Evolutionary conservation across 2,797 vertebrate species (phyloP).

Genomic region (Hephaestus fuliginosus): DNA sequence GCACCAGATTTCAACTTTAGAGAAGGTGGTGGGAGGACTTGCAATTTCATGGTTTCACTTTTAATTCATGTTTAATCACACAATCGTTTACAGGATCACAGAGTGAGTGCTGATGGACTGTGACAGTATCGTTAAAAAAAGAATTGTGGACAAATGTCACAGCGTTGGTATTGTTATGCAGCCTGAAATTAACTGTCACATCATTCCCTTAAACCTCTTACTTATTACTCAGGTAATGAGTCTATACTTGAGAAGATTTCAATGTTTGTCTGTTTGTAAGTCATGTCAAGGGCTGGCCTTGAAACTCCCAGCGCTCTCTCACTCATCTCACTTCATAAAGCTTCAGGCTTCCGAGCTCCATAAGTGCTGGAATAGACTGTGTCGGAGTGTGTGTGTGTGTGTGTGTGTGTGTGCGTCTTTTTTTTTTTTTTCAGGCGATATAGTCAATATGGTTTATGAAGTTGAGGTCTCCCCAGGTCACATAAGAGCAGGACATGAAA

Average conservation of each 20-base stretch:
- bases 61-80: constrained; percentile 78
- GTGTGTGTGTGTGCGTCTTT: constrained; percentile 3
- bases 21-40: constrained; percentile 66
- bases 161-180: constrained; percentile 53
- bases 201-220: constrained; percentile 47
- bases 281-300: constrained; percentile 58
- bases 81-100: constrained; percentile 65
- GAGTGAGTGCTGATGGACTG: constrained; percentile 52
- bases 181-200: constrained; percentile 64
- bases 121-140: constrained; percentile 56
- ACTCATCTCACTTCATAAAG: constrained; percentile 74
- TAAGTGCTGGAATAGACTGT: constrained; percentile 72
- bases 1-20: constrained; percentile 79
- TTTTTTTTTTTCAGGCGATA: constrained; percentile 50
- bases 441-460: constrained; percentile 79
- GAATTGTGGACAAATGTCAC: constrained; percentile 59
- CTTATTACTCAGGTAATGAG: constrained; percentile 69
- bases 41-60: constrained; percentile 76
- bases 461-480: constrained; percentile 74
- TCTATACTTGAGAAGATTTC: constrained; percentile 37
- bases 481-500: constrained; percentile 78
- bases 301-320: constrained; percentile 53
- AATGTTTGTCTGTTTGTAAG: constrained; percentile 52
- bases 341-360: constrained; percentile 61
- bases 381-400: constrained; percentile 40